Conservation (phyloP, 2,113 vertebrate genomes). For the Salvelinus namaycush region DNA sequence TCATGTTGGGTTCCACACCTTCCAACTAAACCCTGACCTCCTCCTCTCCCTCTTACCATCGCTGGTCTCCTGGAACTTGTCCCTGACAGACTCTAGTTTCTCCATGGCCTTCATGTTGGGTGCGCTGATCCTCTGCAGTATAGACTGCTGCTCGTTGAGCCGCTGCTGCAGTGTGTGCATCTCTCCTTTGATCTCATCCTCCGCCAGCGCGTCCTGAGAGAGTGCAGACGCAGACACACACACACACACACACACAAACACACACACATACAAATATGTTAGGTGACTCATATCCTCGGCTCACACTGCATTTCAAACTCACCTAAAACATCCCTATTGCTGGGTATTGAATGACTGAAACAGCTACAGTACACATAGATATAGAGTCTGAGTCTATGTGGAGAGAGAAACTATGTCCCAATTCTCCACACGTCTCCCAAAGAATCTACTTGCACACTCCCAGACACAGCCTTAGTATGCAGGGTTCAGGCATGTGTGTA, state of each 20-base stretch:
- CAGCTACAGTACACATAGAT: not conserved
- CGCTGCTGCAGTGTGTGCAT: slow-evolving; percentile 90
- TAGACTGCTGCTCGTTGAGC: slow-evolving; percentile 92
- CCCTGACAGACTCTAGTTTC: slow-evolving; percentile 92
- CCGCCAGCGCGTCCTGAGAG: slow-evolving; percentile 80
- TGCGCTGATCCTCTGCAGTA: slow-evolving; percentile 90
- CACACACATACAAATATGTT: not conserved
- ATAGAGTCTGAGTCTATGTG: not conserved
- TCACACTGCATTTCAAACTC: not conserved
- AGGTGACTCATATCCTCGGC: not conserved
- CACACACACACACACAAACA: no score
- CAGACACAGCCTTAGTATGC: no score
- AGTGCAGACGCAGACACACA: no score
- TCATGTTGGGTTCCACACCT: slow-evolving; percentile 94
- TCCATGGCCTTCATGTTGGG: slow-evolving; percentile 98
- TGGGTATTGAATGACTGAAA: not conserved
- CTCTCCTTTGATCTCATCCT: slow-evolving; percentile 89
- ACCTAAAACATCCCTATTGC: not conserved
- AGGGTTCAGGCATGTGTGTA: no score
- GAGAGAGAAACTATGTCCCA: no score
- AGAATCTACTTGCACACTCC: no score
- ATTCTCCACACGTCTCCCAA: no score
- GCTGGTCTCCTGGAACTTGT: slow-evolving; percentile 95
- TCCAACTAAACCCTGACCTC: slow-evolving; percentile 78
- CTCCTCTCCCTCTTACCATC: slow-evolving; percentile 74